Evolutionary conservation across 2,113 vertebrate genomes (phyloP).

Genomic region (Pseudorectes ferrugineus): DNA sequence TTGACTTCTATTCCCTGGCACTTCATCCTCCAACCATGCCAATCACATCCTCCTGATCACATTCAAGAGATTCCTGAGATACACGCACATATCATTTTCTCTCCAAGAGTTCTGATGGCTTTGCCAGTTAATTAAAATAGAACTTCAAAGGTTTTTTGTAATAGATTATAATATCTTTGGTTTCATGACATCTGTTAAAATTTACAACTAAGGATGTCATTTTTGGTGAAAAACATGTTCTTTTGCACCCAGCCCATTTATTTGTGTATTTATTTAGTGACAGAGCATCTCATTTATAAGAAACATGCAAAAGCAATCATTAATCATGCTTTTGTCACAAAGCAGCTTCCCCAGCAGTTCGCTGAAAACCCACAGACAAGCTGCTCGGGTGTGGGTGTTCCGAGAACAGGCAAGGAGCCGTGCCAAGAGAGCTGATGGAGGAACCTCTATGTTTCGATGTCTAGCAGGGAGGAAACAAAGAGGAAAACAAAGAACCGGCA

Average conservation of each 20-base stretch:
- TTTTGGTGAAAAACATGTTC: slow-evolving; percentile 32
- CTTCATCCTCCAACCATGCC: neutral
- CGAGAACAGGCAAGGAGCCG: neutral
- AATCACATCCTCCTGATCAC: neutral
- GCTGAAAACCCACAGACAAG: neutral
- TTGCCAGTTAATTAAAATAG: slow-evolving; percentile 50
- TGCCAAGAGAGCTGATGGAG: neutral
- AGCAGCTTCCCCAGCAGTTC: slow-evolving; percentile 10
- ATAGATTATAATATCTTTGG: slow-evolving; percentile 10
- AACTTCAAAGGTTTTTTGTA: slow-evolving; percentile 2
- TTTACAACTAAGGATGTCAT: slow-evolving; percentile 32
- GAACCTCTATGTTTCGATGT: neutral
- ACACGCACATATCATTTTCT: neutral
- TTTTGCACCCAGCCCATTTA: slow-evolving; percentile 45
- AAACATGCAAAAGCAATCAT: slow-evolving; percentile 43
- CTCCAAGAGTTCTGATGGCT: neutral
- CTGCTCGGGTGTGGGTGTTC: neutral
- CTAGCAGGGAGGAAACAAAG: neutral
- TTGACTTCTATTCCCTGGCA: neutral
- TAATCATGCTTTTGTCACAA: slow-evolving; percentile 46
- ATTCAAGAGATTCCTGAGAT: neutral
- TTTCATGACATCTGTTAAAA: slow-evolving; percentile 41
- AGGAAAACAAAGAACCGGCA: neutral
- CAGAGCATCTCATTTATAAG: slow-evolving; percentile 34
- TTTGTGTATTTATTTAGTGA: slow-evolving; percentile 53